Evolutionary conservation across 2,888 invertebrate genomes (phyloP).

Genomic region (Luffia ferchaultella): DNA sequence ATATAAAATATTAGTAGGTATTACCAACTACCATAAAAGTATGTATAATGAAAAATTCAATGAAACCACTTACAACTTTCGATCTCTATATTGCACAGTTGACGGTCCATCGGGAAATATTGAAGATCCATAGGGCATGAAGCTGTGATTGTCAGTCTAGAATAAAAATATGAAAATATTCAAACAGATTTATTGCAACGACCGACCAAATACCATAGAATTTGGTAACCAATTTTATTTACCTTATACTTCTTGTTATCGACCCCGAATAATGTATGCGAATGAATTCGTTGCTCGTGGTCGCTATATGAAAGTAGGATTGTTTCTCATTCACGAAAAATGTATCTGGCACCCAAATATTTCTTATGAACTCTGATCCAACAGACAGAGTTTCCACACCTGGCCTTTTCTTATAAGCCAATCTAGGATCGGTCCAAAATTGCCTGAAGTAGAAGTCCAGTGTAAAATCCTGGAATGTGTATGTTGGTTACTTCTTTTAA

Average conservation of each 20-base stretch:
- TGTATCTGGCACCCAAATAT: constrained; percentile 99
- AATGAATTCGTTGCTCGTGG: constrained; percentile 99
- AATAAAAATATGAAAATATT: constrained; percentile 25
- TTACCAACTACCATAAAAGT: constrained; percentile 14
- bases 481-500: too few relatives aligned
- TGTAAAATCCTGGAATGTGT: constrained; percentile 83
- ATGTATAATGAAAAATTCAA: too few relatives aligned
- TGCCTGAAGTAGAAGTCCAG: constrained; percentile 98
- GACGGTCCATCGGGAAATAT: constrained; percentile 96
- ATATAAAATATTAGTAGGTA: constrained; percentile 23
- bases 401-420: constrained; percentile 87
- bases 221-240: constrained; percentile 27
- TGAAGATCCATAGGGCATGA: constrained; percentile 96
- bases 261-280: constrained; percentile 94
- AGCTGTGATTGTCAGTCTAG: constrained; percentile 92
- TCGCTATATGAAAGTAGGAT: constrained; percentile 99
- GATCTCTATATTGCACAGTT: constrained; percentile 93
- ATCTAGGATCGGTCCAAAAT: constrained; percentile 96
- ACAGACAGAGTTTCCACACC: constrained; percentile 92
- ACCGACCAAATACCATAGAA: background rate
- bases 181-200: background rate
- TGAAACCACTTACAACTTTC: constrained; percentile 94
- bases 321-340: constrained; percentile 99
- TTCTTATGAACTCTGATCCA: constrained; percentile 94
- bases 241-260: constrained; percentile 95